Evolutionary conservation across 2,797 vertebrate genomes (phyloP).

Genomic region (Dendrocincla tyrannina): DNA sequence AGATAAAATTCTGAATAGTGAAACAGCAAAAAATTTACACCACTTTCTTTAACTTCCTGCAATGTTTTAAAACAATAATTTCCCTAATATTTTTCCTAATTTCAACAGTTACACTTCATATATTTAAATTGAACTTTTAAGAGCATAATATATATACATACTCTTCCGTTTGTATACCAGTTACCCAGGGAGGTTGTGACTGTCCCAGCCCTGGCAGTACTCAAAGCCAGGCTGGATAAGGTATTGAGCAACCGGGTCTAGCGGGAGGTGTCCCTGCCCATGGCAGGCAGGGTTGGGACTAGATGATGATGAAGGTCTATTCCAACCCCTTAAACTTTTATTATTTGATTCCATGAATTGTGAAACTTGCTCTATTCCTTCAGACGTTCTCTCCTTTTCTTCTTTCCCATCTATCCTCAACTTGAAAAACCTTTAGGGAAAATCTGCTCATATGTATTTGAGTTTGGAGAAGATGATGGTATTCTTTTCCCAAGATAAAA

Average conservation of each 20-base stretch:
- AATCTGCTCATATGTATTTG: slow-evolving; percentile 37
- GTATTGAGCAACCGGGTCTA: neutral
- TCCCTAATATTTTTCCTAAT: neutral
- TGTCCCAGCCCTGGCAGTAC: neutral
- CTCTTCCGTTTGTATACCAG: neutral
- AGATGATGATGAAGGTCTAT: neutral
- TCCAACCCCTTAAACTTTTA: neutral
- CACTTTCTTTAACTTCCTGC: neutral
- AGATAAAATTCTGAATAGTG: neutral
- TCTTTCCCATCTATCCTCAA: neutral
- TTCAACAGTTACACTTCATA: neutral
- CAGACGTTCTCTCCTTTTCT: neutral
- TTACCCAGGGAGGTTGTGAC: neutral
- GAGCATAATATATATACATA: neutral
- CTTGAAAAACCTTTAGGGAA: neutral
- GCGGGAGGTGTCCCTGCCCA: neutral
- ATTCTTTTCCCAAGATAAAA: slow-evolving; percentile 22
- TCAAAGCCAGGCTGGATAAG: neutral
- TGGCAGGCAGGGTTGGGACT: neutral
- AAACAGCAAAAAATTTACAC: neutral
- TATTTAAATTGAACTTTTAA: neutral
- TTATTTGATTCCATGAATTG: neutral
- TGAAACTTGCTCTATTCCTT: neutral
- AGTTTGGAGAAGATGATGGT: slow-evolving; percentile 24
- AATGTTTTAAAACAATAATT: neutral